Conservation (phyloP, 1,140 invertebrate genomes). For the Heliconius congener region DNA sequence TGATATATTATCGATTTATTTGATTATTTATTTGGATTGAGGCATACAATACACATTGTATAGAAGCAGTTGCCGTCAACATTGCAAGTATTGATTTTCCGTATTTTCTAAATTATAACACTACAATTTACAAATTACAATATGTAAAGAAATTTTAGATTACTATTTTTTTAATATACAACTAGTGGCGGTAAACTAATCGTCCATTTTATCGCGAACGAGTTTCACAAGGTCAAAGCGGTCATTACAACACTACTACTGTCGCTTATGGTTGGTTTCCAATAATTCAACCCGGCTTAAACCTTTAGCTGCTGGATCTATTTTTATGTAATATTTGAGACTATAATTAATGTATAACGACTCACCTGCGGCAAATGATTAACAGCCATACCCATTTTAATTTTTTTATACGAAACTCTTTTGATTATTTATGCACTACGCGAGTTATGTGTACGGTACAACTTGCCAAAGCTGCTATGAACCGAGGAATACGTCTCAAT, state of each 20-base stretch:
- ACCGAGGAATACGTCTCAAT: constrained; percentile 59
- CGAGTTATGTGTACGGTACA: constrained; percentile 55
- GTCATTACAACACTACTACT: constrained; percentile 76
- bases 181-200: constrained; percentile 54
- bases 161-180: constrained; percentile 15
- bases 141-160: neutral
- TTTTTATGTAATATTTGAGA: constrained; percentile 45
- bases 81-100: neutral
- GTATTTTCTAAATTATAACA: neutral
- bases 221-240: constrained; percentile 81
- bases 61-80: neutral
- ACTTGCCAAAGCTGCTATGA: constrained; percentile 64
- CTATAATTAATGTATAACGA: constrained; percentile 46
- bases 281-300: constrained; percentile 60
- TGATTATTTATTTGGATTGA: neutral
- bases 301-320: constrained; percentile 34
- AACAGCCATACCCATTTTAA: constrained; percentile 72
- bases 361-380: constrained; percentile 74
- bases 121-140: neutral
- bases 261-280: constrained; percentile 70
- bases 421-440: constrained; percentile 49
- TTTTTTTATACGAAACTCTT: constrained; percentile 45
- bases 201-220: constrained; percentile 72
- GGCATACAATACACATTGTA: no score
- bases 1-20: neutral